Percentiles rank a stretch among this genome's conserved stretches.
These are phyloP conservation scores for Reticulitermes lucifugus DNA, from an alignment of 2,888 invertebrate species.

Conservation along the genomic window DNA sequence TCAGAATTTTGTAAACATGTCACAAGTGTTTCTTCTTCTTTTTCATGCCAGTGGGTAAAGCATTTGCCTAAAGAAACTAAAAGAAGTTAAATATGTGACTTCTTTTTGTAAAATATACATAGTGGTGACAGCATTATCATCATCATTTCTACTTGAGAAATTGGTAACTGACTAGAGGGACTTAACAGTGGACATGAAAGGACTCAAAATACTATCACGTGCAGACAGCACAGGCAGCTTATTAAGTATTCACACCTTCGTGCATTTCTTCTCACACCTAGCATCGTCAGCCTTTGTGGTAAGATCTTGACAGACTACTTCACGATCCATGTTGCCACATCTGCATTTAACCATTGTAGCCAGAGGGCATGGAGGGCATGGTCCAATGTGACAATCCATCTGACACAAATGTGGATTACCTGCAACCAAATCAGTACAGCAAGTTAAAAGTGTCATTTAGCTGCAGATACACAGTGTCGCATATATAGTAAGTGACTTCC, in stretches of 20 bases:
- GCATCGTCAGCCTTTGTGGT: slow-evolving; percentile 78
- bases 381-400: slow-evolving; percentile 75
- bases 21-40: too few relatives aligned
- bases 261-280: slow-evolving; percentile 90
- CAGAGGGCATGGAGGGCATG: slow-evolving; percentile 82
- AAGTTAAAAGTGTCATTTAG: neutral
- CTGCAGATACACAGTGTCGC: neutral
- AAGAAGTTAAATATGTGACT: too few relatives aligned
- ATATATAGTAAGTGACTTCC: too few relatives aligned
- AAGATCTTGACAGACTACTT: slow-evolving; percentile 80
- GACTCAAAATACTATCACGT: too few relatives aligned
- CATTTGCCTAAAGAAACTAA: too few relatives aligned
- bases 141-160: too few relatives aligned
- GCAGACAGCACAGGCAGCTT: neutral
- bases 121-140: too few relatives aligned
- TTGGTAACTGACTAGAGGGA: too few relatives aligned
- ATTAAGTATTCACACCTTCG: slow-evolving; percentile 70
- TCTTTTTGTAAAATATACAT: too few relatives aligned
- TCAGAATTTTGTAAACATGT: too few relatives aligned
- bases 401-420: slow-evolving; percentile 75
- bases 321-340: slow-evolving; percentile 87
- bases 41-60: too few relatives aligned
- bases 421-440: neutral
- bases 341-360: slow-evolving; percentile 83
- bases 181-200: too few relatives aligned